Conservation (phyloP, 2,888 invertebrate species). For the Cantharis nigra region DNA sequence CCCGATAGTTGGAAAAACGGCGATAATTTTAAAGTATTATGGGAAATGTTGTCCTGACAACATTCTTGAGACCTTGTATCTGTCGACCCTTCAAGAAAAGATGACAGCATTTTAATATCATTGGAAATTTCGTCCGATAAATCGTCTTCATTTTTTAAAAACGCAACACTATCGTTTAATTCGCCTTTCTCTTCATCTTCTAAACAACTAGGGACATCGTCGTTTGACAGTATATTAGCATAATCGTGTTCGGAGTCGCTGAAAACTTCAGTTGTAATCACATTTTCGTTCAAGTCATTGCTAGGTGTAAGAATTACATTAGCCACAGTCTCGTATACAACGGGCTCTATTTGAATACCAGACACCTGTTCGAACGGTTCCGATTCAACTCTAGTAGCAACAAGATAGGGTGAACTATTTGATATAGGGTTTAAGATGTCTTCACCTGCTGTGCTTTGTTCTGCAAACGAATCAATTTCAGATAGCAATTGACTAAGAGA, state of each 20-base stretch:
- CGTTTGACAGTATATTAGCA: constrained; percentile 49
- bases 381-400: constrained; percentile 38
- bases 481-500: constrained; percentile 32
- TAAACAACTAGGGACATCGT: constrained; percentile 34
- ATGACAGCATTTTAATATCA: neutral
- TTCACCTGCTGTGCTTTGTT: constrained; percentile 58
- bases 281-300: constrained; percentile 30
- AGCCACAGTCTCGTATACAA: constrained; percentile 44
- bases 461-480: constrained; percentile 57
- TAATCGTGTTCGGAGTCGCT: constrained; percentile 41
- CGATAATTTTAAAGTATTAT: neutral
- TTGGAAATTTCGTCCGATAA: neutral
- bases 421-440: constrained; percentile 56
- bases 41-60: neutral
- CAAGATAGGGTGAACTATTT: constrained; percentile 45
- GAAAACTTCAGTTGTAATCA: constrained; percentile 35
- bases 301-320: constrained; percentile 48
- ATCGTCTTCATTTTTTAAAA: neutral
- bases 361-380: constrained; percentile 42
- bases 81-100: neutral
- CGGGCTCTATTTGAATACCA: constrained; percentile 40
- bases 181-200: constrained; percentile 20
- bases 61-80: neutral
- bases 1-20: neutral
- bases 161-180: neutral